phyloP scores from a whole-genome alignment of 2,797 vertebrate species.

The Hoplostethus atlanticus region DNA sequence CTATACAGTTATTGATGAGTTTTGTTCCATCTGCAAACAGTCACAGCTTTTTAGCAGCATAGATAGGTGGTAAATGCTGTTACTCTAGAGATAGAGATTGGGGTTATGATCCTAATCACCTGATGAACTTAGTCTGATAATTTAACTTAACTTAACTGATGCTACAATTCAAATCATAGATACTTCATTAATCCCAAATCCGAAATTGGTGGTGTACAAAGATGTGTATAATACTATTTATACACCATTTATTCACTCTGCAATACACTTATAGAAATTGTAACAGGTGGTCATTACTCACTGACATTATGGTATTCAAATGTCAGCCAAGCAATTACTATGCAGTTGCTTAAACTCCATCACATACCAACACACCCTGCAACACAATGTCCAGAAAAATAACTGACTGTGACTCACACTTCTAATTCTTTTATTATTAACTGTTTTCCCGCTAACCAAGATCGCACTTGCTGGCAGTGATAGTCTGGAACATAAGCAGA shows the following conservation, averaged over 20 bases:
- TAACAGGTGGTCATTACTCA: constrained; percentile 54
- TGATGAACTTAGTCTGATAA: too few relatives aligned
- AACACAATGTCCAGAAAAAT: constrained; percentile 30
- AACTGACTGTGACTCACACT: constrained; percentile 33
- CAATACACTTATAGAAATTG: not conserved
- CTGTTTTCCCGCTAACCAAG: not conserved
- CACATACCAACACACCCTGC: constrained; percentile 23
- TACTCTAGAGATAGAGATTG: not conserved
- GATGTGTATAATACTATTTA: not conserved
- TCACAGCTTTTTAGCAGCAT: too few relatives aligned
- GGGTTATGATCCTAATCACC: not conserved
- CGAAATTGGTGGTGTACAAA: not conserved
- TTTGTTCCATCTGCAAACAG: too few relatives aligned
- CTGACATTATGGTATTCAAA: constrained; percentile 10
- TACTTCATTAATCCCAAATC: not conserved
- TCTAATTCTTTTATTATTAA: constrained; percentile 26
- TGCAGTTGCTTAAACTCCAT: constrained; percentile 14
- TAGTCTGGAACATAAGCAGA: not conserved
- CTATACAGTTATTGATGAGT: too few relatives aligned
- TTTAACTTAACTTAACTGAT: not conserved
- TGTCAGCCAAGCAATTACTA: constrained; percentile 39
- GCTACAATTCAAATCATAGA: not conserved
- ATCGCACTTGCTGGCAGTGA: not conserved
- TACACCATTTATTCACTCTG: constrained; percentile 5
- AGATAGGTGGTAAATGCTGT: not conserved